Evolutionary conservation across 2,113 vertebrate genomes (phyloP), one percentile per base, ranked within the genome.

Genomic region (Megatriorchis doriae): DNA sequence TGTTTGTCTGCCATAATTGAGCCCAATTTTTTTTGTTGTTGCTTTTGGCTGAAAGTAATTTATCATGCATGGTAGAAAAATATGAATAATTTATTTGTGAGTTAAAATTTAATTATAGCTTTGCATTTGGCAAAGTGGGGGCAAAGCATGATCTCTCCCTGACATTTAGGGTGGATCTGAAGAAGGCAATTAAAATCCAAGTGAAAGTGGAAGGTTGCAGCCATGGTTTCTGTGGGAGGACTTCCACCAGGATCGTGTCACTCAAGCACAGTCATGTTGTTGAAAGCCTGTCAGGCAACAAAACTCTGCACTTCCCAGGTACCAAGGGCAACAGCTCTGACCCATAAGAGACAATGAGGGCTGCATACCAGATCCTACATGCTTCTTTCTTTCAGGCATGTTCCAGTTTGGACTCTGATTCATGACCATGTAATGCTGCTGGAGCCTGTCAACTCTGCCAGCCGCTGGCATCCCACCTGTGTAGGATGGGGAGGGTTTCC

Each of bases 261-360:
- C 48, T 36, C 34, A 15, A 52, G 58, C 1, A 0, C 32, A 11
- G 52, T 43, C 26, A 3, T 1, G 20, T 2, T 22, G 72, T 18
- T 16, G 52, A 21, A 27, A 85, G 65, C 83, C 59, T 8, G n/a
- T 40, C 45, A 13, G 72, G 38, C 79, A 36, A 17, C 50, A 43
- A 2, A 10, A 23, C 2, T 2, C 47, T 21, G 63, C 11, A 2
- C 17, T n/a, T 19, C 50, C 50, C 71, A 40, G 56, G 61, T 36
- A 42, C 53, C 9, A 3, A 9, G 36, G 56, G 63, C n/a, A 75
- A 32, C n/a, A 11, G 70, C 78, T 40, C 56, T n/a, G 50, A 26
- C 42, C 36, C 9, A 1, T 1, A 56, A 43, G 61, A 47, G 55
- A 1, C 48, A 13, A 31, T 2, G 3, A 25, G 29, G 77, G 78